phyloP scores from a whole-genome alignment of 2,113 vertebrate genomes.

The Tragelaphus imberbis region DNA sequence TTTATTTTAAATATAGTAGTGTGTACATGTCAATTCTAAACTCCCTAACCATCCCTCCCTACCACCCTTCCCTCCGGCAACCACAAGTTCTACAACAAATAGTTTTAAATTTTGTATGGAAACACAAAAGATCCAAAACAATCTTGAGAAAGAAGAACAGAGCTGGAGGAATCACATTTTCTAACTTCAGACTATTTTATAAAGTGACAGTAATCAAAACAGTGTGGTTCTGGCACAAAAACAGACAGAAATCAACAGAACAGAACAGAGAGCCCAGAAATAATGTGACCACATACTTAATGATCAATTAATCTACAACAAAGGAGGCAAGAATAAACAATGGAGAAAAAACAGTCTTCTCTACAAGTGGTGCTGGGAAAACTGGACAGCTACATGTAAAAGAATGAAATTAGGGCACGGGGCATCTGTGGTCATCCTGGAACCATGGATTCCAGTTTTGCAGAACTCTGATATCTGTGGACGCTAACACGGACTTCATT shows the following conservation, averaged over 20 bases:
- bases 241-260: neutral
- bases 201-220: neutral
- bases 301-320: neutral
- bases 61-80: neutral
- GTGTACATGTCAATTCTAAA: neutral
- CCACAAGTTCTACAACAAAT: neutral
- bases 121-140: neutral
- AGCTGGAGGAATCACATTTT: neutral
- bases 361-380: neutral
- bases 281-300: neutral
- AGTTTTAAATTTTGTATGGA: neutral
- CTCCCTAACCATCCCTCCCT: neutral
- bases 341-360: neutral
- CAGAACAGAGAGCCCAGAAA: neutral
- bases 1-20: neutral
- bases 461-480: slow-evolving; percentile 53
- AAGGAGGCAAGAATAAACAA: neutral
- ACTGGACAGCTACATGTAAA: neutral
- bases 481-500: slow-evolving; percentile 47
- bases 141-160: neutral
- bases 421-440: neutral
- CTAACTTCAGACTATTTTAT: neutral
- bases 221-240: neutral
- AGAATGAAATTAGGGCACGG: neutral
- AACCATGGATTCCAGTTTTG: neutral